These are phyloP conservation scores for Cyaniris semiargus DNA, from an alignment of 2,888 invertebrate species.

Conservation along the genomic window DNA sequence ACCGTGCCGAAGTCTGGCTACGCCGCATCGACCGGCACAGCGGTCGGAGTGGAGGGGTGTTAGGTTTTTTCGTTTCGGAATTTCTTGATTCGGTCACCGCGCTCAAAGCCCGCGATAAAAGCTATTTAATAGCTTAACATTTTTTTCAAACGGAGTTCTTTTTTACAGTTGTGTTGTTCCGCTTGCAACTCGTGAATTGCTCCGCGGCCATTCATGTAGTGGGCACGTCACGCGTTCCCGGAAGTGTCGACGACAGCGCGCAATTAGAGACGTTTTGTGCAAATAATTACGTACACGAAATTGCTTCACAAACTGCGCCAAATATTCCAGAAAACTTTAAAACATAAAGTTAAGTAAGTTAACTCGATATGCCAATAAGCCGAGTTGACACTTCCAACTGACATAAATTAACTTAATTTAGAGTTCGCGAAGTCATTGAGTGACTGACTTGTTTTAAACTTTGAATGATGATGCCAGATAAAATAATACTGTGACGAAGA, in stretches of 20 bases:
- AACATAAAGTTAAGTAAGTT: conserved; percentile 18
- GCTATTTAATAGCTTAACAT: no score
- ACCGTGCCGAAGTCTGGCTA: no score
- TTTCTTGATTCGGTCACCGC: no score
- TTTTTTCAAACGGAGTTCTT: background rate
- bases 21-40: no score
- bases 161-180: background rate
- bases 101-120: no score
- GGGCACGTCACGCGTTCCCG: conserved; percentile 60
- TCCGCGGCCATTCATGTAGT: conserved; percentile 40
- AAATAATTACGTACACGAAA: conserved; percentile 68
- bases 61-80: no score
- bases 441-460: background rate
- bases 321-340: conserved; percentile 15
- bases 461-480: background rate
- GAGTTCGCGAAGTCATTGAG: background rate
- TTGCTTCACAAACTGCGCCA: conserved; percentile 39
- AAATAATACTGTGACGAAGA: no score
- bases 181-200: background rate
- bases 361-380: conserved; percentile 5
- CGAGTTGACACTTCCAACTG: background rate
- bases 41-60: no score
- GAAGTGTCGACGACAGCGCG: conserved; percentile 68
- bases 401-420: conserved; percentile 18
- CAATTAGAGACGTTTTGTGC: conserved; percentile 74